Conservation (phyloP, 1,140 invertebrate species). For the Ostrea edulis region DNA sequence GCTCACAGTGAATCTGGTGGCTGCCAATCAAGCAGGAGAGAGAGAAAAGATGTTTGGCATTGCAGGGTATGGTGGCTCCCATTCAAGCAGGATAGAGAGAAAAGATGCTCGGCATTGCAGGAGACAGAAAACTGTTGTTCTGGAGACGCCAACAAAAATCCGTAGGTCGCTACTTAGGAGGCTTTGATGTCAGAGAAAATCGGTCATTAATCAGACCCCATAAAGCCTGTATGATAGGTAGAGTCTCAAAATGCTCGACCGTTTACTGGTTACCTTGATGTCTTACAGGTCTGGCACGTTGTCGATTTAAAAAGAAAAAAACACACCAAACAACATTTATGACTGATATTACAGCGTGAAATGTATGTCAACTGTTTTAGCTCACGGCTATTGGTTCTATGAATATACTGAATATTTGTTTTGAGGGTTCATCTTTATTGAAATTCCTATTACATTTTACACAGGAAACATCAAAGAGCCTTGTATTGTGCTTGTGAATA, state of each 20-base stretch:
- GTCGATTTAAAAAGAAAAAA: background rate
- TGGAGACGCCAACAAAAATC: background rate
- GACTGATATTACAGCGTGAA: background rate
- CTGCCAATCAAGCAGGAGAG: no score
- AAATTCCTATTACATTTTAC: constrained; percentile 29
- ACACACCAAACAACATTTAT: background rate
- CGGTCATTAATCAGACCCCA: constrained; percentile 14
- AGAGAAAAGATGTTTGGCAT: background rate
- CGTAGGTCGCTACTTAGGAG: background rate
- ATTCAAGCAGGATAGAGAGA: background rate
- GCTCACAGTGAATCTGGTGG: no score
- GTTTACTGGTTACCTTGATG: background rate
- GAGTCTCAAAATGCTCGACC: background rate
- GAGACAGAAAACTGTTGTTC: background rate
- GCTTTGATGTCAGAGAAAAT: constrained; percentile 17
- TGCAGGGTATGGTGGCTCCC: background rate
- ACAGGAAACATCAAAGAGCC: constrained; percentile 9
- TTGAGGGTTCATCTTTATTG: background rate
- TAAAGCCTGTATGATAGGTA: constrained; percentile 26
- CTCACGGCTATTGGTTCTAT: background rate
- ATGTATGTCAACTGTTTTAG: background rate
- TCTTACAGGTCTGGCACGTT: background rate
- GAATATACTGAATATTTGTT: constrained; percentile 30
- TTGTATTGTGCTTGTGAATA: constrained; percentile 5
- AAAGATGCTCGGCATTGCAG: background rate